Evolutionary conservation across 2,797 vertebrate species (phyloP), one percentile per base, ranked within the genome.

Genomic region (Microcaecilia unicolor): DNA sequence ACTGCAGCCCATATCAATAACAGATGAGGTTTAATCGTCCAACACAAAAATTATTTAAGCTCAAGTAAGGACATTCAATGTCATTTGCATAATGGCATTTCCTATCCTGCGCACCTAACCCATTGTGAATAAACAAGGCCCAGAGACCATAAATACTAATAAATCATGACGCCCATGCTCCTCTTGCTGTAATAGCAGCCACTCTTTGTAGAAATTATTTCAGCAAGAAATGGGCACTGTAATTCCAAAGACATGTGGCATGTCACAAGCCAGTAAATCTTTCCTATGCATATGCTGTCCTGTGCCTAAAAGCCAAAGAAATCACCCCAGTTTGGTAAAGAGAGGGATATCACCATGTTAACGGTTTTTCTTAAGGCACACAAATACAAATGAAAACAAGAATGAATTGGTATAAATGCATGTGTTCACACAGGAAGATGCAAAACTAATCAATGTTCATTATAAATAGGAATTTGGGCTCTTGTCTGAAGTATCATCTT

Each of bases 1-100:
- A 83, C 81, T 86, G 85, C 81, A 83, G 84, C 83, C 85, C 90
- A 91, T 92, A 93, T 93, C 89, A 92, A 90, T 92, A 93, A 94
- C 92, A 95, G 91, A 97, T 94, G 93, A 95, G 92, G 77, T 88
- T 82, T 92, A 90, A 93, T 92, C 88, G 85, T 78, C 80, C 83
- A 83, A 86, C 83, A 88, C 85, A 84, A 88, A 88, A 90, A 88
- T 89, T 88, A 87, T 87, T 89, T 90, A 86, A 86, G 80, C 85
- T 74, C 76, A 69, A n/a, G 84, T 83, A 81, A 86, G 79, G 79
- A 84, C 80, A 81, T 81, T 76, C 79, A 79, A 80, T 85, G 78
- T 81, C 80, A 84, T 98, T 98, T 98, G 88, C 93, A 98, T 97
- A 95, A 97, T 94, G 89, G 84, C 84, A 88, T 94, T 96, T n/a